A percentile compares a stretch with the other conserved stretches of the same genome.
Evolutionary conservation across 2,113 vertebrate species (phyloP).

Genomic region (Isichthys henryi): DNA sequence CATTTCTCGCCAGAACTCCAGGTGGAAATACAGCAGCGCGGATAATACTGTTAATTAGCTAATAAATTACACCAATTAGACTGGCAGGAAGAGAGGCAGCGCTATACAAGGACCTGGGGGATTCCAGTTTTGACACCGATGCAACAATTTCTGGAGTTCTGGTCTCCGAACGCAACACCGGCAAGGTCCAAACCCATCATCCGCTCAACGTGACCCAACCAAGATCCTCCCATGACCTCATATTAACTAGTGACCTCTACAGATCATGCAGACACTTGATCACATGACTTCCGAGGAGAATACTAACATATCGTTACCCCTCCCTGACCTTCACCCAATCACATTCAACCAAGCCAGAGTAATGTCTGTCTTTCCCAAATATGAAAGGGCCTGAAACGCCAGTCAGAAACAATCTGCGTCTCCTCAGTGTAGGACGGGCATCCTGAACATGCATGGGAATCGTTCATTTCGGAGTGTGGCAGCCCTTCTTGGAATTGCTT

Average conservation of each 20-base stretch:
- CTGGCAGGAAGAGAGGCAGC: not conserved
- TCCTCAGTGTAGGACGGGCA: not conserved
- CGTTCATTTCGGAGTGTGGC: not conserved
- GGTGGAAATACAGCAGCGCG: not conserved
- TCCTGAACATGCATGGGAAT: not conserved
- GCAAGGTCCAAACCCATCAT: not conserved
- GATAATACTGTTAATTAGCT: not conserved
- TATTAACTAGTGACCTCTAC: not conserved
- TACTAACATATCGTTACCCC: not conserved
- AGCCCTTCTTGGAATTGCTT: not conserved
- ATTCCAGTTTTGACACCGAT: not conserved
- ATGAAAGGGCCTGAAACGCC: not conserved
- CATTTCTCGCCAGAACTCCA: not conserved
- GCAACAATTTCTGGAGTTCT: not conserved
- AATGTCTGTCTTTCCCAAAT: not conserved
- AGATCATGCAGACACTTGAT: not conserved
- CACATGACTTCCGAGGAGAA: not conserved
- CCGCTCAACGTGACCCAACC: not conserved
- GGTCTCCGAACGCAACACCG: not conserved
- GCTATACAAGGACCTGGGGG: not conserved
- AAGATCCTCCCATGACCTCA: not conserved
- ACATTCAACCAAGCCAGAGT: not conserved
- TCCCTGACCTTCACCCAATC: not conserved
- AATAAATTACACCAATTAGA: conserved; percentile 6
- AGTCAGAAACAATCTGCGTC: not conserved